Base-by-base conservation (phyloP, 2,888 invertebrate genomes). In the Apeira syringaria region DNA sequence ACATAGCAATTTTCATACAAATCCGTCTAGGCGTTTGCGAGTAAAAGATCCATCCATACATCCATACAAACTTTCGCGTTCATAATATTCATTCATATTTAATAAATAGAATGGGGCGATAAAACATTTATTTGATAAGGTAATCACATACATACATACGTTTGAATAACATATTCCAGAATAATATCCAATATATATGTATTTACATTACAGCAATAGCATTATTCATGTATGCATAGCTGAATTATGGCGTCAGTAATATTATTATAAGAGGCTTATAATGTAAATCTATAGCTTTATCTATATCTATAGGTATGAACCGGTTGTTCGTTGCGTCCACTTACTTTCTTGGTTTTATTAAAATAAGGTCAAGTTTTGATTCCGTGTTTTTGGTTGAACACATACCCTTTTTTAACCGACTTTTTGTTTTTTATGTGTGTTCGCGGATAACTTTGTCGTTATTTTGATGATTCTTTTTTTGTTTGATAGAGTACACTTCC, bases 241-340 rank as follows among this genome's bases (percentile, higher is more conserved):
- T 47, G 40, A 51, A 47, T 28, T 47, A 48, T 47, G 22, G 24
- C 44, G 50, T 30, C 53, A 50, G 58, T 59, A 49, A 36, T 35
- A 37, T 51, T 52, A 56, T 54, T 54, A 49, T 57, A 53, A 53
- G 40, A 43, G 43, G 27, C 49, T 49, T 51, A 38, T 49, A 47
- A 58, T 47, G 50, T 53, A 42, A 43, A 57, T 48, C 47, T 50
- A 55, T 60, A 46, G 43, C 54, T 45, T 56, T 47, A 39, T 25
- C 47, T 50, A 55, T 60, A 46, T 41, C 54, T 45, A 54, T 47
- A 39, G 22, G 50, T 37, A 26, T 18, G 43, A 34, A 43, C 33
- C 47, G 30, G 15, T 15, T 56, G n/a, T 55, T 35, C 37, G 45
- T 54, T 34, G 44, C 33, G 40, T 43, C 35, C 49, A 43, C 30